phyloP scores from a whole-genome alignment of 37 sponge, comb jelly and placozoan genomes.

The Tethya wilhelma region DNA sequence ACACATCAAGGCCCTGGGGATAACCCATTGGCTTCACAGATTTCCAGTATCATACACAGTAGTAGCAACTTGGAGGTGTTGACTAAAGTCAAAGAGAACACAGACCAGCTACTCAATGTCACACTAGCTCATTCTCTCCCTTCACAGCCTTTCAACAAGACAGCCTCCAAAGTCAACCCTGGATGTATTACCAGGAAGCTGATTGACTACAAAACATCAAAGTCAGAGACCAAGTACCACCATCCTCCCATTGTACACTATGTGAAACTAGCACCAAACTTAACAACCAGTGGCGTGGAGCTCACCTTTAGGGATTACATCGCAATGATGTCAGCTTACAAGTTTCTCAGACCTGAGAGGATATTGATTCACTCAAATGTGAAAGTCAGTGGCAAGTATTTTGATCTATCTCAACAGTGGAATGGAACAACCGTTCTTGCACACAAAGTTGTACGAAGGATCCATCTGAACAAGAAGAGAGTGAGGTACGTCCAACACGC shows the following conservation, averaged over 20 bases:
- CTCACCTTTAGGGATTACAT: conserved; percentile 20
- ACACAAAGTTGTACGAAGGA: background rate
- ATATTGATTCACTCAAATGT: conserved; percentile 12
- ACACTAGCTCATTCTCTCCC: too few relatives aligned
- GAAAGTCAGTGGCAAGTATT: conserved; percentile 1
- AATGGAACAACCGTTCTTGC: background rate
- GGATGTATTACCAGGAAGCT: conserved; percentile 8
- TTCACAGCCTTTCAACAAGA: too few relatives aligned
- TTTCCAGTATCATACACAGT: too few relatives aligned
- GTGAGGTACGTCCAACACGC: background rate
- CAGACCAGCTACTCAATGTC: too few relatives aligned
- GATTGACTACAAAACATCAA: background rate
- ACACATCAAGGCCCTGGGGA: too few relatives aligned
- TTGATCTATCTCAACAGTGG: conserved; percentile 3
- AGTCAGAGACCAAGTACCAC: background rate
- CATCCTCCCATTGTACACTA: conserved; percentile 20
- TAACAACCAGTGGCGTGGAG: background rate
- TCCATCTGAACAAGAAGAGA: background rate
- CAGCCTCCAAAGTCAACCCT: too few relatives aligned
- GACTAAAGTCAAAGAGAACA: too few relatives aligned
- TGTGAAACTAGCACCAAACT: background rate
- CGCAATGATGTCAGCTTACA: conserved; percentile 30
- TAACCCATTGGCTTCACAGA: too few relatives aligned
- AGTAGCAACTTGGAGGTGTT: too few relatives aligned
- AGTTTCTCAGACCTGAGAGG: conserved; percentile 7